Evolutionary conservation across 2,888 invertebrate species (phyloP).

Genomic region (Ischnus inquisitorius): DNA sequence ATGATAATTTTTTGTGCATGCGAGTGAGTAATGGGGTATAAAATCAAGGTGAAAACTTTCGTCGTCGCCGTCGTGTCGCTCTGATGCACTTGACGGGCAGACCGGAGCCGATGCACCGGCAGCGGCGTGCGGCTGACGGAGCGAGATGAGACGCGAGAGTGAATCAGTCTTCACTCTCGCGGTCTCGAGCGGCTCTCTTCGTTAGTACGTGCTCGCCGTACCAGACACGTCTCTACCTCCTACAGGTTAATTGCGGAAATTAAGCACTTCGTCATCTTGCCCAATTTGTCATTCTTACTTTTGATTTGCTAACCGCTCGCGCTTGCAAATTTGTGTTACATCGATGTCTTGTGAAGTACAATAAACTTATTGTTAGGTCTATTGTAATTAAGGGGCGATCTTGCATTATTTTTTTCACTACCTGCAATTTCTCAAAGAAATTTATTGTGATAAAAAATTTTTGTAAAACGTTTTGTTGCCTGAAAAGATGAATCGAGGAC

Average conservation of each 20-base stretch:
- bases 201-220: constrained; percentile 67
- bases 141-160: constrained; percentile 55
- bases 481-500: background rate
- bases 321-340: constrained; percentile 17
- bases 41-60: background rate
- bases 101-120: constrained; percentile 20
- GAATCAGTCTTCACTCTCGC: constrained; percentile 66
- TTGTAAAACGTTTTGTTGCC: background rate
- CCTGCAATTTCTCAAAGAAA: background rate
- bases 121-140: constrained; percentile 34
- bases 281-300: constrained; percentile 69
- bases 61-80: constrained; percentile 19
- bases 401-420: background rate
- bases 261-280: constrained; percentile 70
- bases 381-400: background rate
- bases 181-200: constrained; percentile 40
- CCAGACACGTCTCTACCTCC: constrained; percentile 68
- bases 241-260: constrained; percentile 72
- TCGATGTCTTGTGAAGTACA: background rate
- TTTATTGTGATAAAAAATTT: background rate
- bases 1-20: too few species aligned
- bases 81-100: constrained; percentile 45
- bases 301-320: constrained; percentile 39
- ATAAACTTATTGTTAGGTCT: constrained; percentile 9
- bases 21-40: too few species aligned